Conservation (phyloP, 2,888 invertebrate genomes). For the Trichopoda pennipes region DNA sequence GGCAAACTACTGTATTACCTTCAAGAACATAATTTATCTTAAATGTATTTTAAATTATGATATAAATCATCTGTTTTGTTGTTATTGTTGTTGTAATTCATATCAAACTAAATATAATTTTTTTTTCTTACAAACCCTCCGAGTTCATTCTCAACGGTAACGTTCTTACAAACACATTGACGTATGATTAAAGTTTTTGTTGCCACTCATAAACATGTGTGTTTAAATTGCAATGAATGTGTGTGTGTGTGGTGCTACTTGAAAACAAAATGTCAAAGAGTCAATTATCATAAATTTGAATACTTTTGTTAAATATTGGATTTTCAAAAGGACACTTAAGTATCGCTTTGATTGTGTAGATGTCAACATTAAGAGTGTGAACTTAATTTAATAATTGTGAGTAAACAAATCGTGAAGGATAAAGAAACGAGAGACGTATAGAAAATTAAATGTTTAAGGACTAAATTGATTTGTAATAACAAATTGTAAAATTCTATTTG, state of each 20-base stretch:
- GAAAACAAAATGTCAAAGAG: conserved; percentile 58
- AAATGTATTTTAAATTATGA: conserved; percentile 39
- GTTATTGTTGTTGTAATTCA: conserved; percentile 4
- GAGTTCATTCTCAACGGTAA: conserved; percentile 1
- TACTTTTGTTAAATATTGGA: conserved; percentile 48
- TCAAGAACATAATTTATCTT: conserved; percentile 55
- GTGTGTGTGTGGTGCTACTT: conserved; percentile 14
- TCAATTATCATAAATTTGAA: conserved; percentile 66
- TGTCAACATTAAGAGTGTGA: conserved; percentile 43
- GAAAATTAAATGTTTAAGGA: neutral
- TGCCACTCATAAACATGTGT: conserved; percentile 40
- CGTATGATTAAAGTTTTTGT: conserved; percentile 22
- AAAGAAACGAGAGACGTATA: neutral
- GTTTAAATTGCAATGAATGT: neutral
- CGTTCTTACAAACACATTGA: neutral
- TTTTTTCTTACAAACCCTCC: neutral
- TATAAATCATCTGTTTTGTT: conserved; percentile 22
- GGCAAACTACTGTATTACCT: neutral
- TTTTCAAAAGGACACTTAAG: conserved; percentile 39
- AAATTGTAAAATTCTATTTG: no score
- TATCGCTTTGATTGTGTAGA: conserved; percentile 37
- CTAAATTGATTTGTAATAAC: no score
- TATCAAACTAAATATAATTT: neutral
- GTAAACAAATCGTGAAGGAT: neutral
- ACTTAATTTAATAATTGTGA: conserved; percentile 32